phyloP scores from a whole-genome alignment of 92 coral and sea anemone species.

The Paragorgia papillata region DNA sequence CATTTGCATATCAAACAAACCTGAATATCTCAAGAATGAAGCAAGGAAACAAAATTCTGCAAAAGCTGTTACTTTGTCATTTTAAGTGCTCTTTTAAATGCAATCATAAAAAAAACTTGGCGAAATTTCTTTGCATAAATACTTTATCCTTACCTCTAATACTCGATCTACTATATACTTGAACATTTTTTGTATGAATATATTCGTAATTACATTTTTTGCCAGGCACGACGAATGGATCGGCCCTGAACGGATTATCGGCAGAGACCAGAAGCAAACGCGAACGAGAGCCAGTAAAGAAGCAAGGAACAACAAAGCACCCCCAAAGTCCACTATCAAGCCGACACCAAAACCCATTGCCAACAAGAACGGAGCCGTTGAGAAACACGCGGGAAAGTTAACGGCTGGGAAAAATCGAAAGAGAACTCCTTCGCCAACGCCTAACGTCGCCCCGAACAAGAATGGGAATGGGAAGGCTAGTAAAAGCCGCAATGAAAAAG shows the following conservation, averaged over 20 bases:
- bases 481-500: conserved; percentile 19
- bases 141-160: too few relatives aligned
- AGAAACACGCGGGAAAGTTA: conserved; percentile 44
- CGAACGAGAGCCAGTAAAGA: conserved; percentile 70
- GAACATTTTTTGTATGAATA: too few relatives aligned
- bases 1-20: too few relatives aligned
- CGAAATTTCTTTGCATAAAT: too few relatives aligned
- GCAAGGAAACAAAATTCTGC: too few relatives aligned
- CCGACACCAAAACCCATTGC: conserved; percentile 62
- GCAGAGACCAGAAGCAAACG: conserved; percentile 75
- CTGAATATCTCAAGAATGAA: too few relatives aligned
- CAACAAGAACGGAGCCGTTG: conserved; percentile 64
- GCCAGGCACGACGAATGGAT: conserved; percentile 97
- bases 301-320: conserved; percentile 51
- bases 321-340: conserved; percentile 78
- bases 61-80: too few relatives aligned
- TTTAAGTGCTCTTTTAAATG: too few relatives aligned
- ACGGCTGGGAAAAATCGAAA: conserved; percentile 56
- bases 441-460: conserved; percentile 37
- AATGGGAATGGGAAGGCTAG: conserved; percentile 21
- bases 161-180: too few relatives aligned
- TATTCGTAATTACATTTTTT: too few relatives aligned
- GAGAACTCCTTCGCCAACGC: conserved; percentile 63
- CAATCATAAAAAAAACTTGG: too few relatives aligned
- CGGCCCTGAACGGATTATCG: conserved; percentile 80